These are phyloP conservation scores for Lepas anatifera DNA, from an alignment of 2,888 invertebrate species.

Conservation along the genomic window DNA sequence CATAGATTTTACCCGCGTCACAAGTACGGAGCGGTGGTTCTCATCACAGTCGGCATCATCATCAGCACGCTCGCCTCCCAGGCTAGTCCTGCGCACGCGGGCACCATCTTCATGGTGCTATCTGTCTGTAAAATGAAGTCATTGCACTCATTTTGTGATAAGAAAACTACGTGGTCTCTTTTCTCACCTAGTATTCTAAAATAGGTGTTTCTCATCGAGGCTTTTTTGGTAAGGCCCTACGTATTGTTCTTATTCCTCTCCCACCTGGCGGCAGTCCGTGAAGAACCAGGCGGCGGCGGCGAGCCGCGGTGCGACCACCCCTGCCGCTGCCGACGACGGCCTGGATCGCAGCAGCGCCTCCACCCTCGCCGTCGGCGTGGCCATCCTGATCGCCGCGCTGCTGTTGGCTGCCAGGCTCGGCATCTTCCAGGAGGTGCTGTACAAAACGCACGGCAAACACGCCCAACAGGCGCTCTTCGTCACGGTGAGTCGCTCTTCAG, in stretches of 20 bases:
- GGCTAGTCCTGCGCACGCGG: neutral
- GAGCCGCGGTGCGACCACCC: too few relatives aligned
- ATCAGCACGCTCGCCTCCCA: conserved; percentile 43
- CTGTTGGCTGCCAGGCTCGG: conserved; percentile 92
- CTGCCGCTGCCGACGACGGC: too few relatives aligned
- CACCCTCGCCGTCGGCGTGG: conserved; percentile 44
- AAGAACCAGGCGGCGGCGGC: neutral
- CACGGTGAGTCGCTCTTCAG: conserved; percentile 51
- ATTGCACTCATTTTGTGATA: neutral
- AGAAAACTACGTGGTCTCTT: neutral
- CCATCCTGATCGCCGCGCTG: conserved; percentile 70
- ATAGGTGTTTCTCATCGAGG: neutral
- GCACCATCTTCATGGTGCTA: neutral
- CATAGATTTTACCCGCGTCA: conserved; percentile 65
- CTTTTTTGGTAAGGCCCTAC: neutral
- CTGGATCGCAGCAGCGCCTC: conserved; percentile 1
- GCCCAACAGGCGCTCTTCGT: conserved; percentile 77
- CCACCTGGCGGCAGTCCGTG: neutral
- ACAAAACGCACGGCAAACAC: conserved; percentile 74
- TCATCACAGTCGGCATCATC: conserved; percentile 83
- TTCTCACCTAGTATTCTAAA: neutral
- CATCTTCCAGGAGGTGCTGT: conserved; percentile 70
- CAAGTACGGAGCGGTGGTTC: conserved; percentile 80
- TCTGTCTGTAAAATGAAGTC: neutral
- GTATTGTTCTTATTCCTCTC: neutral